These are phyloP conservation scores for Saxicola maurus DNA, from an alignment of 2,797 vertebrate genomes.

Conservation along the genomic window DNA sequence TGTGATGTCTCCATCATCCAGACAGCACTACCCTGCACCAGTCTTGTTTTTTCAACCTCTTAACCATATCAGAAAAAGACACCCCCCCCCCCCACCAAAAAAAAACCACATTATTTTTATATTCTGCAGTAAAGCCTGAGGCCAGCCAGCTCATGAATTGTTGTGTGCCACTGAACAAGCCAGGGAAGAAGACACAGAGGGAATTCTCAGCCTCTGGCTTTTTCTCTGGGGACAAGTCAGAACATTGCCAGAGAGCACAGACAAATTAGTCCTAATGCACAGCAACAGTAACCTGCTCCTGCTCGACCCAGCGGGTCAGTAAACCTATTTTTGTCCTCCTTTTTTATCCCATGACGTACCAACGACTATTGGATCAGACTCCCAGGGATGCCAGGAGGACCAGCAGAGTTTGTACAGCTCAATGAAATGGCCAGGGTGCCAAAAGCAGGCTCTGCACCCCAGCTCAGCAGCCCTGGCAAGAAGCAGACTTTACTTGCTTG, in stretches of 20 bases:
- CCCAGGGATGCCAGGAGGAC: neutral
- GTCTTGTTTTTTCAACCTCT: neutral
- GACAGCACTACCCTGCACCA: neutral
- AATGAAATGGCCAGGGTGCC: rapidly evolving
- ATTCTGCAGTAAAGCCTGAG: neutral
- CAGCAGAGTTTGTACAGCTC: neutral
- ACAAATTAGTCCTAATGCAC: neutral
- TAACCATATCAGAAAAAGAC: neutral
- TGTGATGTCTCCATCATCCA: neutral
- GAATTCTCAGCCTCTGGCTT: neutral
- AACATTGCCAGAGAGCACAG: neutral
- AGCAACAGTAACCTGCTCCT: neutral
- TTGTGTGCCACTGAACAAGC: neutral
- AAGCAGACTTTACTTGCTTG: neutral
- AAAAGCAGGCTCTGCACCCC: neutral
- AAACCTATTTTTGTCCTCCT: neutral
- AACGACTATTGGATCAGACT: neutral
- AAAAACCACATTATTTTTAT: neutral
- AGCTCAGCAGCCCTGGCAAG: neutral
- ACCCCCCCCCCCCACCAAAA: rapidly evolving
- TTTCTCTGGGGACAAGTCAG: neutral
- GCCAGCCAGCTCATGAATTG: neutral
- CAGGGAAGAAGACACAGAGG: neutral
- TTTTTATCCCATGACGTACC: neutral
- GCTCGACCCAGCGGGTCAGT: neutral